phyloP scores from a whole-genome alignment of 2,888 invertebrate genomes.

The Idaea biselata region DNA sequence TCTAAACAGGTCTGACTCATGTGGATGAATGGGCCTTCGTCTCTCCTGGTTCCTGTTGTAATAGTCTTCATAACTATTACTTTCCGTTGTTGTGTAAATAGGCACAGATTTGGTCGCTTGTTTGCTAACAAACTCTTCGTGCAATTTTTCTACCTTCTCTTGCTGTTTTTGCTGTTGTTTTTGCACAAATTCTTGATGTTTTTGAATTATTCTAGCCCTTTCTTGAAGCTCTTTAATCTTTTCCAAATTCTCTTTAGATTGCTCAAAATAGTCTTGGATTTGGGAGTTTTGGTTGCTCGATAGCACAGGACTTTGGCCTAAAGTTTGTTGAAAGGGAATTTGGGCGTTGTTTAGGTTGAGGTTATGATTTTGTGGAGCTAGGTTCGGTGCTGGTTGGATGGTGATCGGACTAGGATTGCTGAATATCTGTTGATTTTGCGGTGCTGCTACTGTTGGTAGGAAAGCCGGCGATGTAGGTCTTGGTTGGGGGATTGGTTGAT shows the following conservation, averaged over 20 bases:
- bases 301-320: constrained; percentile 68
- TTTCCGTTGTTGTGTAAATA: constrained; percentile 72
- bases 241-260: constrained; percentile 82
- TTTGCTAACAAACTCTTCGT: constrained; percentile 84
- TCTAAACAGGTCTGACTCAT: constrained; percentile 83
- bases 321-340: constrained; percentile 60
- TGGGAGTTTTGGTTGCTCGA: constrained; percentile 75
- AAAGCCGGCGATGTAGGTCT: constrained; percentile 66
- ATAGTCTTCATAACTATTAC: constrained; percentile 67
- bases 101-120: constrained; percentile 84
- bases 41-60: constrained; percentile 63
- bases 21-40: constrained; percentile 79
- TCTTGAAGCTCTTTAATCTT: constrained; percentile 85
- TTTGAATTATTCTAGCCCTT: constrained; percentile 86
- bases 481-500: constrained; percentile 60
- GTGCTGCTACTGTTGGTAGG: constrained; percentile 58
- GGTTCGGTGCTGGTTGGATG: constrained; percentile 72
- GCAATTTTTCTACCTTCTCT: constrained; percentile 86
- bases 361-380: constrained; percentile 41
- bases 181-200: constrained; percentile 88
- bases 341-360: constrained; percentile 50
- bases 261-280: constrained; percentile 80
- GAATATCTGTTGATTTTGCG: constrained; percentile 54
- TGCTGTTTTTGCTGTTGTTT: constrained; percentile 90
- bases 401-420: constrained; percentile 67